Base-by-base conservation (phyloP, 2,113 vertebrate species). In the Meleagris gallopavo region DNA sequence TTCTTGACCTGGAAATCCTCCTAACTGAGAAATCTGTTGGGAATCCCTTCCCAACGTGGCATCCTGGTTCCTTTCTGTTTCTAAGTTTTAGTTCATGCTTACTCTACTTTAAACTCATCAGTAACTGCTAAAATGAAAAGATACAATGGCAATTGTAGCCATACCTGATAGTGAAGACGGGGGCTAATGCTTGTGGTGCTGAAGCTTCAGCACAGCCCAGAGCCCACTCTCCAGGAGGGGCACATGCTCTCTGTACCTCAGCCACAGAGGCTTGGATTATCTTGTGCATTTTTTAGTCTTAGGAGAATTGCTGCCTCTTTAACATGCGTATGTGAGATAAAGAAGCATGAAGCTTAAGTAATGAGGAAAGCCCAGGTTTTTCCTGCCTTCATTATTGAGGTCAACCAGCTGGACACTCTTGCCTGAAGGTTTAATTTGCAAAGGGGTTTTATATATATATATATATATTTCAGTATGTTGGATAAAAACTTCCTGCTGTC, bases 331-430 rank as follows among this genome's bases (percentile, higher is more conserved):
- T 45, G 24, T 83, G 60, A 41, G 60, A 76, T 76, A 71, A 87
- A 66, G 55, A 94, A 62, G 13, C 36, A 34, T 13, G 50, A 52
- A 0, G 6, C 45, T 74, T 73, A 73, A 88, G 22, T 88, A 86
- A 88, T 77, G 72, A 86, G 64, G 60, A 89, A 90, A 77, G 10
- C 14, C 10, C 11, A 70, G 40, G 2, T 65, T 92, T 82, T 89
- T 87, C 45, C 27, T 84, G 43, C 9, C 55, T 93, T 94, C 36
- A 4, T 93, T 85, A 41, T 95, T 86, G 61, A 78, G 55, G 50
- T 64, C 24, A 78, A 32, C 30, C 41, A 32, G 34, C 73, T 52
- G 8, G 45, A 86, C 1, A 1, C 38, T 86, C 32, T 60, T 83
- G 76, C 73, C 72, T n/a, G 17, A 48, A 82, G 76, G 76, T 55